Percentiles rank a stretch among this genome's conserved stretches.
These are phyloP conservation scores for Pristionchus exspectatus DNA, from an alignment of 2,888 invertebrate species.

Conservation along the genomic window DNA sequence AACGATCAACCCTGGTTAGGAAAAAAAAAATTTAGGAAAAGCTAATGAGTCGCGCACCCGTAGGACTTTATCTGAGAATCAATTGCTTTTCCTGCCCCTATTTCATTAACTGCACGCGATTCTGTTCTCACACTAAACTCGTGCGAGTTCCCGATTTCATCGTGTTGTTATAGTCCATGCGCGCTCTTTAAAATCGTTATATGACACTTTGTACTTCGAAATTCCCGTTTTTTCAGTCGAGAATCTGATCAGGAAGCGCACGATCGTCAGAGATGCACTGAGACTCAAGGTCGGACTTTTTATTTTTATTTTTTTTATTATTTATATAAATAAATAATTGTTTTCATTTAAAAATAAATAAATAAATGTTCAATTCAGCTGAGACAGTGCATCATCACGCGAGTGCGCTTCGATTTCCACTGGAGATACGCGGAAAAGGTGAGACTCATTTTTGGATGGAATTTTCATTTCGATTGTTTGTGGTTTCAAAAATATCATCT, in stretches of 20 bases:
- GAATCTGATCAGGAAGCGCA: background rate
- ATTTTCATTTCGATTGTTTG: background rate
- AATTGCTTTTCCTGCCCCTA: too few relatives aligned
- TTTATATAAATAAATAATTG: background rate
- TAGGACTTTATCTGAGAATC: too few relatives aligned
- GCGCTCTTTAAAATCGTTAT: too few relatives aligned
- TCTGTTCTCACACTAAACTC: too few relatives aligned
- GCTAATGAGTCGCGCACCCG: too few relatives aligned
- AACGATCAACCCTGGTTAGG: too few relatives aligned
- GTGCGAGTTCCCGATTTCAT: too few relatives aligned
- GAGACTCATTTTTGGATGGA: background rate
- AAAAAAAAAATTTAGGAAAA: too few relatives aligned
- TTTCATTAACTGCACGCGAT: too few relatives aligned
- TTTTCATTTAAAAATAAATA: background rate
- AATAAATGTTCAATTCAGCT: background rate
- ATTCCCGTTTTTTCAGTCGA: background rate
- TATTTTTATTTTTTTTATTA: background rate
- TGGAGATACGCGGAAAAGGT: background rate
- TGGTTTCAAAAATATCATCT: too few relatives aligned
- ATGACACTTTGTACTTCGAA: background rate
- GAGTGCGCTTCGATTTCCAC: background rate
- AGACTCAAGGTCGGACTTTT: background rate
- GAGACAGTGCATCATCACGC: background rate
- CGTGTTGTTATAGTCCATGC: too few relatives aligned
- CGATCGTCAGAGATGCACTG: background rate